These are phyloP conservation scores for Mesoligia furuncula DNA, from an alignment of 2,888 invertebrate genomes.

Conservation along the genomic window DNA sequence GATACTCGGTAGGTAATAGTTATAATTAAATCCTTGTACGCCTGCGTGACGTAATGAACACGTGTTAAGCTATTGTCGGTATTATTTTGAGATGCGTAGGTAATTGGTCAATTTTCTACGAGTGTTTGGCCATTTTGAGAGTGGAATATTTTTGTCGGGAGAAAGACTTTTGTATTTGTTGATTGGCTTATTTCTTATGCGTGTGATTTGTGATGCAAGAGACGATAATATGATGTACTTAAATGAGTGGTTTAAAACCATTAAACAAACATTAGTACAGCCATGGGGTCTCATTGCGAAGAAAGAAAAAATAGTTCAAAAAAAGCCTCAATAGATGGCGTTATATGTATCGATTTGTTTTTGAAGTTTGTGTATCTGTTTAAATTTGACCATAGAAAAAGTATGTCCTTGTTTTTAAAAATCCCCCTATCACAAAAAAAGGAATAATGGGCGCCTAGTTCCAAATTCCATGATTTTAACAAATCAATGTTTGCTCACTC, in stretches of 20 bases:
- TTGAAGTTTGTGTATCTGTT: too few species aligned
- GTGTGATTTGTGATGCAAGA: not conserved
- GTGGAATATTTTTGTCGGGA: not conserved
- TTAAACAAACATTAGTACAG: not conserved
- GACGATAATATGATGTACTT: not conserved
- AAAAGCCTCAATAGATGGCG: too few species aligned
- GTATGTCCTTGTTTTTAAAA: too few species aligned
- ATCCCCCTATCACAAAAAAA: too few species aligned
- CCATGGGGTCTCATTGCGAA: too few species aligned
- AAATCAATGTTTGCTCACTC: too few species aligned
- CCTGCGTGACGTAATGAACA: slow-evolving; percentile 57
- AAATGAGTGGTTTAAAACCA: not conserved
- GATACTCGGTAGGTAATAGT: slow-evolving; percentile 40
- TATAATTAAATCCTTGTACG: slow-evolving; percentile 47
- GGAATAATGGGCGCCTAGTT: too few species aligned
- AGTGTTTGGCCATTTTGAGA: slow-evolving; percentile 7
- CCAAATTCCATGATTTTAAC: too few species aligned
- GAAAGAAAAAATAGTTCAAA: too few species aligned
- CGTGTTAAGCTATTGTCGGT: slow-evolving; percentile 43
- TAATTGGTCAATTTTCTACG: slow-evolving; percentile 46
- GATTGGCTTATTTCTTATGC: not conserved
- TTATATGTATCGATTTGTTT: too few species aligned
- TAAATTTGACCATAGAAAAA: too few species aligned
- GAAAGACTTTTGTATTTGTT: not conserved
- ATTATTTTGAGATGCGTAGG: slow-evolving; percentile 9